Conservation (phyloP, 2,797 vertebrate species). For the Allobates femoralis region DNA sequence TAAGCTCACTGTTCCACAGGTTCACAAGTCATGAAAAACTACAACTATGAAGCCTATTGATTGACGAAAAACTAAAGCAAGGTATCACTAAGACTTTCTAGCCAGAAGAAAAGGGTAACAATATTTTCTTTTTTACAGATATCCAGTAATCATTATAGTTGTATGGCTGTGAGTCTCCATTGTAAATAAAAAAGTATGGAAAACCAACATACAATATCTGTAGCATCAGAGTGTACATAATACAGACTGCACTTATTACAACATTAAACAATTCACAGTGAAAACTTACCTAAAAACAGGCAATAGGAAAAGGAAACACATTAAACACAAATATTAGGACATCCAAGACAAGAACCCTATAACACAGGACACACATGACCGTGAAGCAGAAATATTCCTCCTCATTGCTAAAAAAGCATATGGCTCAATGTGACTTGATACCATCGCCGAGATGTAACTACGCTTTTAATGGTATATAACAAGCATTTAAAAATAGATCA, state of each 20-base stretch:
- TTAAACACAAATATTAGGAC: slow-evolving; percentile 36
- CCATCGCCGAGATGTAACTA: not conserved
- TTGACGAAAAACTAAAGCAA: slow-evolving; percentile 13
- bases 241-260: slow-evolving; percentile 50
- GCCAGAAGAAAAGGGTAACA: not conserved
- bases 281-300: slow-evolving; percentile 63
- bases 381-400: not conserved
- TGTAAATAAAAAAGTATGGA: not conserved
- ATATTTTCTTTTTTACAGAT: not conserved
- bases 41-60: slow-evolving; percentile 3
- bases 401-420: not conserved
- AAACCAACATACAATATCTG: not conserved
- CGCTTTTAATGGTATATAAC: not conserved
- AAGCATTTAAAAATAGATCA: not conserved
- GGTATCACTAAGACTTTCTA: slow-evolving; percentile 20
- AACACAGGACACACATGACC: not conserved
- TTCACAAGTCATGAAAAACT: not conserved
- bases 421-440: not conserved
- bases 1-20: not conserved
- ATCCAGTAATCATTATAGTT: not conserved
- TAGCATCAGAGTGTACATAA: not conserved
- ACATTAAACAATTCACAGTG: slow-evolving; percentile 47
- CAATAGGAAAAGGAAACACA: slow-evolving; percentile 35
- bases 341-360: slow-evolving; percentile 33
- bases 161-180: not conserved